Percentiles rank a stretch among this genome's conserved stretches.
Evolutionary conservation across 2,113 vertebrate genomes (phyloP).

Genomic region (Callipepla squamata): DNA sequence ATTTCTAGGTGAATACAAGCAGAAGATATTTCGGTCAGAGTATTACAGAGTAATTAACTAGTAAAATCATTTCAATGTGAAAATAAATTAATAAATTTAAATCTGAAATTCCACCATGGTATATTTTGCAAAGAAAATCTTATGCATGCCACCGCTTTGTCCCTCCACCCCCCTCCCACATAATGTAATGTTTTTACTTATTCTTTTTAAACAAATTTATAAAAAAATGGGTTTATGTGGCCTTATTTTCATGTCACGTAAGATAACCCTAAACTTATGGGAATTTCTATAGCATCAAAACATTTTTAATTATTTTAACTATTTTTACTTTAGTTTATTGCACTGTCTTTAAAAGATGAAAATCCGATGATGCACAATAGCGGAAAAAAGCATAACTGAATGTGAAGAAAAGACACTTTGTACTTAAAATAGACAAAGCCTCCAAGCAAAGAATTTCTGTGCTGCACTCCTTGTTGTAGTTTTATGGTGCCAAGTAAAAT

Average conservation of each 20-base stretch:
- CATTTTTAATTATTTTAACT: not conserved
- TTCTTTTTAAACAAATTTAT: not conserved
- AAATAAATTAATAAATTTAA: not conserved
- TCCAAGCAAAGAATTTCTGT: conserved; percentile 6
- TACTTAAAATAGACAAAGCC: not conserved
- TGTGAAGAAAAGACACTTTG: not conserved
- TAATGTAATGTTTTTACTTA: not conserved
- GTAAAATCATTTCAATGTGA: not conserved
- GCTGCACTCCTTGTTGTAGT: not conserved
- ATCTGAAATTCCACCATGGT: not conserved
- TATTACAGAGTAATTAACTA: not conserved
- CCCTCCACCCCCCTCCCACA: not conserved
- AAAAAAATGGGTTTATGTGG: not conserved
- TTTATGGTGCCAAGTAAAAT: conserved; percentile 20
- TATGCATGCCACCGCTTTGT: not conserved
- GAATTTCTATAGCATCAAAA: conserved; percentile 4
- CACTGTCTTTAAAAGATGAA: not conserved
- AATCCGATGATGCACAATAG: not conserved
- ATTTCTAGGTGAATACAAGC: not conserved
- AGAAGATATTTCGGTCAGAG: not conserved
- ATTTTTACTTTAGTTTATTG: not conserved
- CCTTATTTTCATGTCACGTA: not conserved
- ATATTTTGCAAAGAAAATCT: not conserved
- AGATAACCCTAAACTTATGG: not conserved
- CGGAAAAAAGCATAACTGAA: not conserved